Evolutionary conservation across 1,140 invertebrate genomes (phyloP), one percentile per base, ranked within the genome.

Genomic region (Rhyzopertha dominica): DNA sequence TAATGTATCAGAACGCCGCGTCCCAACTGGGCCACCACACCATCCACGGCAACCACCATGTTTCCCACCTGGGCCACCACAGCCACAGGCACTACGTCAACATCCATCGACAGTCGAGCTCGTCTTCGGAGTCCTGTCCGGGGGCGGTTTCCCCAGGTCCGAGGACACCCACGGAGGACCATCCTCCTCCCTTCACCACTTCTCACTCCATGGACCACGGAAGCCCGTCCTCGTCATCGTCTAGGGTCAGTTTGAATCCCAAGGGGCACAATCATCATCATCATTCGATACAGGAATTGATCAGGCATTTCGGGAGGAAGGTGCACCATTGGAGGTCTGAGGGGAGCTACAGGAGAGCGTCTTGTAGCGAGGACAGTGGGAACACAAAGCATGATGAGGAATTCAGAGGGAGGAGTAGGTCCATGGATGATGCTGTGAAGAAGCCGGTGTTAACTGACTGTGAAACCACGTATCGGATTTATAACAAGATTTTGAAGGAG

Each of bases 381-480:
- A 50, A 40, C 50, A 70, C 53, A 53, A 73, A 71, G 49, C 67
- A 55, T 4, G 72, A 73, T 22, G 75, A 78, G 30, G 80, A 83
- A 37, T 87, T 87, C 51, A 72, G 86, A 5, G 77, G 76, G 25
- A 73, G 87, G 18, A 87, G 84, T 14, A 84, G 85, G 60, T 87
- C 84, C 19, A 63, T 88, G 43, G 86, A 88, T 61, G 82, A 78
- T 5, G 74, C 77, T 41, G 69, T 76, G 5, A 64, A 73, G 31
- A 71, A 71, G 22, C 62, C 67, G 28, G 48, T 64, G 18, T 24
- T 59, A 17, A 57, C 44, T 8, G 86, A 88, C 58, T 87, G 85
- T 60, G 85, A 82, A 25, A 75, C 83, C 7, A 87, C 85, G 7
- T 90, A 90, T 61, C 75, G 79, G 59, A 88, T 90, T 54, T 90